Evolutionary conservation across 2,797 vertebrate genomes (phyloP), one percentile per base, ranked within the genome.

Genomic region (Syngnathus acus): DNA sequence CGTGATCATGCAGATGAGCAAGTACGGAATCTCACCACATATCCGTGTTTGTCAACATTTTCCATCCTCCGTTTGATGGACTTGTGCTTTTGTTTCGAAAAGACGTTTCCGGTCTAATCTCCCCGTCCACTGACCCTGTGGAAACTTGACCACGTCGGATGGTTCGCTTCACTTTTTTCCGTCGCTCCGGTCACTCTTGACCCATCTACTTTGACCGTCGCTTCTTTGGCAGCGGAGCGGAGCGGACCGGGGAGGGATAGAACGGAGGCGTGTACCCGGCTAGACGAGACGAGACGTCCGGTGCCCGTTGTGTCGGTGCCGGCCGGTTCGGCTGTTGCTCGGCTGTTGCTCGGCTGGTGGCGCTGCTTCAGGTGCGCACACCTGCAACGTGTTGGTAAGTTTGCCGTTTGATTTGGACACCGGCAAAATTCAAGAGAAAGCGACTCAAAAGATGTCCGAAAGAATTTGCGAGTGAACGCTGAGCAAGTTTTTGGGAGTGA

Each of bases 151-250:
- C 37, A 58, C 14, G n/a, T 62, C 40, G 77, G 72, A 42, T 40
- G 59, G 59, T 21, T 42, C 19, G 0, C 19, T 42, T 42, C 2
- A 4, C 19, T 40, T 42, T 10, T 42, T 40, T 11, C 51, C 19
- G 19, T 4, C 79, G 70, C 72, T 58, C 82, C 78, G 70, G 73
- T 58, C 82, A 76, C 79, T 26, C 68, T 54, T 66, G 57, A 65
- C 75, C 69, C 68, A 82, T 75, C 75, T 69, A 77, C 74, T 71
- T 72, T 69, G 76, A 65, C 74, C 51, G 82, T 82, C 80, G 82
- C 78, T 82, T 84, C 78, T 71, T 51, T 21, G n/a, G n/a, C 65
- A 77, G 80, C 64, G 26, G 26, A 32, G 26, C 26, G 26, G 26
- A 32, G 26, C 37, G 57, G 9, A 39, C 8, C 57, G n/a, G 39